Base-by-base conservation (phyloP, 2,888 invertebrate genomes). In the Chrysina gloriosa region DNA sequence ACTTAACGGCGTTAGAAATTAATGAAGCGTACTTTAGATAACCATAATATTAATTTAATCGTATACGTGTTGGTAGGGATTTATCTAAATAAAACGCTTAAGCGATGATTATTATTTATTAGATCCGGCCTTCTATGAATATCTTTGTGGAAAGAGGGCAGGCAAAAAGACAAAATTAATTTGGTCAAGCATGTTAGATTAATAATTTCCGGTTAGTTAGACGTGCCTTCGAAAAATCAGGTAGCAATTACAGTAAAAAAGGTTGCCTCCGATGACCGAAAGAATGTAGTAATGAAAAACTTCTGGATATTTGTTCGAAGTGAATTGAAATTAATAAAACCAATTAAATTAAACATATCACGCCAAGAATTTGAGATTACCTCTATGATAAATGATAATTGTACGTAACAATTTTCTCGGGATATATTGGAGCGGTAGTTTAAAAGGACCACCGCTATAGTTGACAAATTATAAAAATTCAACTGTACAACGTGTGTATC, bases 391-490 rank as follows among this genome's bases (percentile, higher is more conserved):
- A 68, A 72, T 70, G 72, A 63, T 72, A 71, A 72, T 72, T 71
- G 71, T 70, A 56, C 63, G 48, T 68, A 69, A 71, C 70, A 72
- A 72, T 72, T 72, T 71, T 69, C 63, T 63, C 68, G 36, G 67
- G 39, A 47, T 69, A 65, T 67, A 63, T 39, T 63, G 67, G 52
- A 68, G 71, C 66, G 65, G 65, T 39, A 39, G 56, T 25, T 67
- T 67, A 70, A 80, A 81, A 79, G 79, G 77, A 81, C 82, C 82
- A 81, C 82, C 82, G 78, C 76, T 78, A 77, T 76, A 74, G 80
- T 79, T 80, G 80, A 82, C 77, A 78, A 79, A 82, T 81, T 76
- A 74, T 75, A 81, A 81, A 80, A 80, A 80, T 81, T 80, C 81
- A 78, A 74, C 75, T 79, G 77, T 74, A 77, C 76, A 79, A 78